Evolutionary conservation across 2,113 vertebrate genomes (phyloP).

Genomic region (Amphilophus citrinellus): DNA sequence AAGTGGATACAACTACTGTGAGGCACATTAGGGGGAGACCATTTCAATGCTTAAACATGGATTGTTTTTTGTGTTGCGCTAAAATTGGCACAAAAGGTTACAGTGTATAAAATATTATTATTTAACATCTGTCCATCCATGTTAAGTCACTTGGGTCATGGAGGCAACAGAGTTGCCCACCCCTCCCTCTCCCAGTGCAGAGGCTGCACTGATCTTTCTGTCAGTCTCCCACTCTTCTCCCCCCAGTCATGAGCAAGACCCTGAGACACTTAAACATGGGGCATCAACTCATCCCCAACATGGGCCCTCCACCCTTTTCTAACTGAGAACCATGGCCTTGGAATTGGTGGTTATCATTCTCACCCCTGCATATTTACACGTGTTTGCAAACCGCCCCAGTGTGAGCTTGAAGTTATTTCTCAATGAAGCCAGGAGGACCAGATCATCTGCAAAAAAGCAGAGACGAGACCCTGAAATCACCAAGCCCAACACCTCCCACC

Average conservation of each 20-base stretch:
- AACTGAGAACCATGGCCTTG: not conserved
- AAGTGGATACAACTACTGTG: not conserved
- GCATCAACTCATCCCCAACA: not conserved
- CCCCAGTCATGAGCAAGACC: not conserved
- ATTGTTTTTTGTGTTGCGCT: not conserved
- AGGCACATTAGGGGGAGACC: not conserved
- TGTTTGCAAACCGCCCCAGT: not conserved
- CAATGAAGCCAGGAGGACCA: not conserved
- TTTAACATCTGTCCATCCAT: not conserved
- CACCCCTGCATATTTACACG: not conserved
- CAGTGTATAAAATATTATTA: not conserved
- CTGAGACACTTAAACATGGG: not conserved
- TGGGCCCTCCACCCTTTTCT: not conserved
- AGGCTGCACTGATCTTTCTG: not conserved
- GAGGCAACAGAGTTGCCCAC: not conserved
- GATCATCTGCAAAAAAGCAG: not conserved
- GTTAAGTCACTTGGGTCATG: not conserved
- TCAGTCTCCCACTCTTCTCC: accelerated
- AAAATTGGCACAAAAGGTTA: not conserved
- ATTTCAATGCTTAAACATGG: not conserved
- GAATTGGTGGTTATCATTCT: not conserved
- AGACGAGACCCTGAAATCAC: not conserved
- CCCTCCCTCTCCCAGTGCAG: too few species aligned
- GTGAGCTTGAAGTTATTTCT: not conserved
- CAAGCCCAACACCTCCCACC: not conserved